These are phyloP conservation scores for Sarotherodon lohbergeri DNA, from an alignment of 2,113 vertebrate genomes.

Conservation along the genomic window DNA sequence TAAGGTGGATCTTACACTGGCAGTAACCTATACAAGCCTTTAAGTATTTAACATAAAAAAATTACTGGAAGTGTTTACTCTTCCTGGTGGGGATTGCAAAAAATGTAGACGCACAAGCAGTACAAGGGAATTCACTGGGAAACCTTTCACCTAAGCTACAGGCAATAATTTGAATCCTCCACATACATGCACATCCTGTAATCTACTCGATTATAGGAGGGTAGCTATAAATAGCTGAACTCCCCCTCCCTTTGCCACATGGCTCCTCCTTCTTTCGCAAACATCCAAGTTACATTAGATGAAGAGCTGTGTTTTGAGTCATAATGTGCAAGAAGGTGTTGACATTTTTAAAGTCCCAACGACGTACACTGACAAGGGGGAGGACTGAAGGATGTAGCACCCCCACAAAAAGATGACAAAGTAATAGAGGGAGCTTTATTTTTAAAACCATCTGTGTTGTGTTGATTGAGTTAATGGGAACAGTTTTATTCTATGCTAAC, in stretches of 20 bases:
- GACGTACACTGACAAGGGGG: not conserved
- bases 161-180: not conserved
- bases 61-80: not conserved
- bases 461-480: slow-evolving; percentile 48
- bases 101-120: not conserved
- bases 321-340: not conserved
- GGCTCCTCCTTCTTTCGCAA: not conserved
- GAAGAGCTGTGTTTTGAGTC: not conserved
- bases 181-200: fast-evolving
- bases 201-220: not conserved
- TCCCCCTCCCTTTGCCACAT: fast-evolving
- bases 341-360: slow-evolving; percentile 31
- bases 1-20: not conserved
- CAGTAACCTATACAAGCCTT: fast-evolving
- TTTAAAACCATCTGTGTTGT: slow-evolving; percentile 66
- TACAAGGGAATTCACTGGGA: not conserved
- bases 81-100: fast-evolving
- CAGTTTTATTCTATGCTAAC: not conserved
- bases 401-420: not conserved
- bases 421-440: slow-evolving; percentile 58
- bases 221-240: not conserved
- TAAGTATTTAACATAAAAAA: not conserved
- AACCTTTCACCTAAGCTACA: not conserved
- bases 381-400: not conserved
- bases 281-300: not conserved